Percentiles rank a stretch among this genome's conserved stretches.
Conservation (phyloP, 2,888 invertebrate genomes). For the Vandiemenella viatica region DNA sequence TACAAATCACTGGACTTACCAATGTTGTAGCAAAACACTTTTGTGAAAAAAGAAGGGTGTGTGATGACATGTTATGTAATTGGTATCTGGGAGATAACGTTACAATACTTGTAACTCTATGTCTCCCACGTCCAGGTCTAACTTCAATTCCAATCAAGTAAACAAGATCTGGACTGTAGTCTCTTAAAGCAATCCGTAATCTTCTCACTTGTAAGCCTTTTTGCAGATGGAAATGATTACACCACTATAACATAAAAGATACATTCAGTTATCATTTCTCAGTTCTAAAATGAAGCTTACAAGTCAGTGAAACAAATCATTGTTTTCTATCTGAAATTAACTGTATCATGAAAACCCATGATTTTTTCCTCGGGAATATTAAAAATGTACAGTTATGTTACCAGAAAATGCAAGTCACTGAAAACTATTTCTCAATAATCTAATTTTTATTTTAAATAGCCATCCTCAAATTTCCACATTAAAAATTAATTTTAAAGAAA, state of each 20-base stretch:
- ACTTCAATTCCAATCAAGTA: constrained; percentile 82
- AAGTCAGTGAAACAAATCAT: no score
- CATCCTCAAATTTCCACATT: no score
- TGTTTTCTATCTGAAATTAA: no score
- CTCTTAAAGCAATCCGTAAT: constrained; percentile 41
- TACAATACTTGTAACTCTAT: constrained; percentile 80
- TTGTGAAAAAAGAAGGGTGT: constrained; percentile 75
- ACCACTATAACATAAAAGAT: constrained; percentile 52
- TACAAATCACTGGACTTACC: constrained; percentile 36
- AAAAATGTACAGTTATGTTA: no score
- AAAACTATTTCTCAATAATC: no score
- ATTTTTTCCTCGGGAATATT: no score
- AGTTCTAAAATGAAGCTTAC: no score
- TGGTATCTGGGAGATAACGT: constrained; percentile 87
- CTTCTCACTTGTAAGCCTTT: constrained; percentile 56
- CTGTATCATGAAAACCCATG: no score
- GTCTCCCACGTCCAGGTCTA: constrained; percentile 72
- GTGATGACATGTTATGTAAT: constrained; percentile 71
- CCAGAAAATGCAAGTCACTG: no score
- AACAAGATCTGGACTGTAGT: constrained; percentile 52
- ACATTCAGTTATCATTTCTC: no score
- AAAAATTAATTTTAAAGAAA: no score
- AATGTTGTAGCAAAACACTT: constrained; percentile 61
- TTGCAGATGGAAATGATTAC: constrained; percentile 71
- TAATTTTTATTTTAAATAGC: no score